Conservation (phyloP, 2,888 invertebrate genomes). For the Mesopsocus fuscifrons region DNA sequence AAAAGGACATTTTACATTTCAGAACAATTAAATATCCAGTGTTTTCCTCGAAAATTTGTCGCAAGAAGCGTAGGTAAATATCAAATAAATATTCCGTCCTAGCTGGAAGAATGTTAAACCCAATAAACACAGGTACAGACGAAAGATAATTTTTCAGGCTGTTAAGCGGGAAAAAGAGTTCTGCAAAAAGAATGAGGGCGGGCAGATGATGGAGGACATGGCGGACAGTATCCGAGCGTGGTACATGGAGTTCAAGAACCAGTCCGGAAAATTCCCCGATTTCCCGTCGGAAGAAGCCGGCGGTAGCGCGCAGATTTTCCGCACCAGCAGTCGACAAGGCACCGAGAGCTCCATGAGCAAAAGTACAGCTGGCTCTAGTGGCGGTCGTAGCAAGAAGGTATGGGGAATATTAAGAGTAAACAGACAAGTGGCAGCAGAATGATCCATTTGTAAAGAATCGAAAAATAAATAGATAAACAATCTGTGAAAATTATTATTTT, state of each 20-base stretch:
- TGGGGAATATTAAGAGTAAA: background rate
- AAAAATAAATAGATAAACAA: too few species aligned
- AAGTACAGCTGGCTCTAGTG: slow-evolving; percentile 43
- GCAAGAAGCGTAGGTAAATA: too few species aligned
- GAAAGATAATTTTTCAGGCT: background rate
- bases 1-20: too few species aligned
- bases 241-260: slow-evolving; percentile 64
- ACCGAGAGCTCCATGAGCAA: slow-evolving; percentile 64
- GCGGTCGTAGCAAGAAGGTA: slow-evolving; percentile 13
- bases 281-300: slow-evolving; percentile 83
- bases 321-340: slow-evolving; percentile 28
- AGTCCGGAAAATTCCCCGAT: slow-evolving; percentile 75
- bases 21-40: too few species aligned
- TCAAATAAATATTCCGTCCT: too few species aligned
- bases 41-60: too few species aligned
- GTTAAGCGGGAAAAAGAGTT: slow-evolving; percentile 38
- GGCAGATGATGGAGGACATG: slow-evolving; percentile 59
- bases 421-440: background rate
- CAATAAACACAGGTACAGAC: background rate
- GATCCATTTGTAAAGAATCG: slow-evolving; percentile 29
- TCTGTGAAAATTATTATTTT: too few species aligned
- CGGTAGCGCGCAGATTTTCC: slow-evolving; percentile 68
- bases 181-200: slow-evolving; percentile 43
- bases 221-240: slow-evolving; percentile 72
- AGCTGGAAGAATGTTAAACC: too few species aligned